Conservation (phyloP, 37 sponge, comb jelly and placozoan genomes). For the Axinella damicornis region DNA sequence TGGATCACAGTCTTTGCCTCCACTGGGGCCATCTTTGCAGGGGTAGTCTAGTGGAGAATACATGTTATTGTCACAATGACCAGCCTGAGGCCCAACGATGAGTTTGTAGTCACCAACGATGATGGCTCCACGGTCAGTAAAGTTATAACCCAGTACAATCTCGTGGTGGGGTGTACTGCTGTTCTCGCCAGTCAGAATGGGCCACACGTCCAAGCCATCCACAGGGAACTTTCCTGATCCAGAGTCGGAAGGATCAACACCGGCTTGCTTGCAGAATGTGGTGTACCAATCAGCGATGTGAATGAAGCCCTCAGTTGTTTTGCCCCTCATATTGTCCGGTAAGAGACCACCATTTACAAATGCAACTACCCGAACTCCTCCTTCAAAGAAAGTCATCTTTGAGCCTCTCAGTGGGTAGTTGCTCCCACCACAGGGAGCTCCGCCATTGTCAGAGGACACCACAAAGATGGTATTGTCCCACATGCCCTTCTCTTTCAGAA, state of each 20-base stretch:
- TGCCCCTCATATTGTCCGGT: slow-evolving; percentile 5
- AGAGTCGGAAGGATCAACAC: slow-evolving; percentile 22
- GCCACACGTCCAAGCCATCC: slow-evolving; percentile 60
- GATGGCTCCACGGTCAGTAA: slow-evolving; percentile 18
- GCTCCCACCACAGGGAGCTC: slow-evolving; percentile 47
- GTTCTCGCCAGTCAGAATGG: slow-evolving; percentile 20
- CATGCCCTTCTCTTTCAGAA: slow-evolving; percentile 49
- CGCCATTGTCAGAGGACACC: slow-evolving; percentile 67
- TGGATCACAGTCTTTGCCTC: slow-evolving; percentile 27
- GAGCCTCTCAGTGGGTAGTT: slow-evolving; percentile 67
- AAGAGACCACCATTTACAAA: slow-evolving; percentile 36
- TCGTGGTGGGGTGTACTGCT: slow-evolving; percentile 9
- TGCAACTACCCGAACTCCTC: slow-evolving; percentile 62
- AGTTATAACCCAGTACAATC: slow-evolving; percentile 43
- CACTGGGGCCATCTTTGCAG: not conserved
- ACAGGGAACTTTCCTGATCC: slow-evolving; percentile 38
- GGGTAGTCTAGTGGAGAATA: slow-evolving; percentile 28
- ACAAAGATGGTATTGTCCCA: slow-evolving; percentile 71
- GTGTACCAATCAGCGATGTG: slow-evolving; percentile 59
- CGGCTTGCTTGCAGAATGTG: slow-evolving; percentile 45
- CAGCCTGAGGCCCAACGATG: slow-evolving; percentile 12
- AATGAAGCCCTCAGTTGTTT: slow-evolving; percentile 45
- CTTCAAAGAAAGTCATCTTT: slow-evolving; percentile 61
- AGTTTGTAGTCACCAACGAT: slow-evolving; percentile 42
- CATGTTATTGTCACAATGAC: slow-evolving; percentile 20